phyloP scores from a whole-genome alignment of 1,140 invertebrate species.

The Palaemon carinicauda region DNA sequence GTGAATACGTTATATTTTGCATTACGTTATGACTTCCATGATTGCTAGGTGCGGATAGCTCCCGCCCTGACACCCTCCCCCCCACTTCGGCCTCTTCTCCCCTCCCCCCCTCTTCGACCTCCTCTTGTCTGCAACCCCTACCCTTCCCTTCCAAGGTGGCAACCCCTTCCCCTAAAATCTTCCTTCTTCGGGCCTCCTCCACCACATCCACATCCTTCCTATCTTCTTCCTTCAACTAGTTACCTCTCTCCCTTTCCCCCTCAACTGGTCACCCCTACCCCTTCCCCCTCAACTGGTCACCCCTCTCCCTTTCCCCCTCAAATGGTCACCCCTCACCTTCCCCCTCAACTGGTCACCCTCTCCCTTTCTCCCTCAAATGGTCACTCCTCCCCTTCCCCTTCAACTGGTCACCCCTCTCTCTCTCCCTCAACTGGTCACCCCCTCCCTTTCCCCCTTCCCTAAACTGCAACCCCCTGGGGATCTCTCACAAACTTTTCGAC shows the following conservation, averaged over 20 bases:
- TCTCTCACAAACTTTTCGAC: background rate
- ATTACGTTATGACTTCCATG: too few relatives aligned
- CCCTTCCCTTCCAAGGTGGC: background rate
- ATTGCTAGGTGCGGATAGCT: background rate
- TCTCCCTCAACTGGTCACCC: background rate
- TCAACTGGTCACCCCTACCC: too few relatives aligned
- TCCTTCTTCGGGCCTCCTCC: background rate
- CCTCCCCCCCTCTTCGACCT: background rate
- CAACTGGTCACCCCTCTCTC: background rate
- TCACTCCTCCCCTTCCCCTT: background rate
- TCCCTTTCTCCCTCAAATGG: too few relatives aligned
- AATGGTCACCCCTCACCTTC: background rate
- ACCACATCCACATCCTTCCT: background rate
- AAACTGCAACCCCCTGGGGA: background rate
- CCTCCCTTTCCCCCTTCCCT: background rate
- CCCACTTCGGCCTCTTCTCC: background rate
- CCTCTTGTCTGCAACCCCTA: background rate
- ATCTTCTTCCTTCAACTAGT: background rate
- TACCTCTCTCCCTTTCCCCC: too few relatives aligned
- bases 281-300: background rate
- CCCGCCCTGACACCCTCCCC: background rate
- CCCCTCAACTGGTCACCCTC: background rate
- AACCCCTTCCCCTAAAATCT: background rate
- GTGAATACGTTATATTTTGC: too few relatives aligned
- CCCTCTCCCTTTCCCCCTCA: background rate